phyloP scores from a whole-genome alignment of 1,140 invertebrate species.

The Subanguina moxae region DNA sequence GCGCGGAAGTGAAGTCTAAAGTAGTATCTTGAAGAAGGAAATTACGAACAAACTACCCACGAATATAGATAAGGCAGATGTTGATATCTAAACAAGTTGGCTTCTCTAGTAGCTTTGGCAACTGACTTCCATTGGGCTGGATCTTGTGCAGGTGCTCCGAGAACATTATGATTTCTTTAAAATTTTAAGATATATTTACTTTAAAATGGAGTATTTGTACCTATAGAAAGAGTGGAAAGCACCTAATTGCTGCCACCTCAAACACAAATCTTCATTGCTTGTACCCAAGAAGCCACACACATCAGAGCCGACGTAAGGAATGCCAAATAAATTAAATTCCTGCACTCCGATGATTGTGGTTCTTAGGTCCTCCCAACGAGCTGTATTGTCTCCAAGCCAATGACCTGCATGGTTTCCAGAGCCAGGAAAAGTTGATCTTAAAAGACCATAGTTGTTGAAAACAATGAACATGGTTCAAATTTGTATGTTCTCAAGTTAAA shows the following conservation, averaged over 20 bases:
- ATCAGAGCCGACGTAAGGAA: slow-evolving; percentile 59
- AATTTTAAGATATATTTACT: neutral
- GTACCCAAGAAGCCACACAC: slow-evolving; percentile 61
- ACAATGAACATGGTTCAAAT: too few species aligned
- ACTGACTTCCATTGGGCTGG: slow-evolving; percentile 54
- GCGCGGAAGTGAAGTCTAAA: slow-evolving; percentile 40
- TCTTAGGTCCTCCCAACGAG: slow-evolving; percentile 62
- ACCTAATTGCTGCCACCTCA: slow-evolving; percentile 54
- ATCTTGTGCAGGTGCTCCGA: slow-evolving; percentile 42
- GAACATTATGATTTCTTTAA: slow-evolving; percentile 52
- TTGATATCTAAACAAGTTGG: slow-evolving; percentile 55
- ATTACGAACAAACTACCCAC: slow-evolving; percentile 2
- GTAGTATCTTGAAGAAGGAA: neutral
- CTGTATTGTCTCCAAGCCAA: slow-evolving; percentile 77
- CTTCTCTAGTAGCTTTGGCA: slow-evolving; percentile 53
- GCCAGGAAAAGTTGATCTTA: slow-evolving; percentile 66
- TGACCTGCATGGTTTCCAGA: slow-evolving; percentile 77
- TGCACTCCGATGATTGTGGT: slow-evolving; percentile 60
- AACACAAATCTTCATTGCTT: slow-evolving; percentile 59
- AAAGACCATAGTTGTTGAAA: too few species aligned
- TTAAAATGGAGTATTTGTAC: neutral
- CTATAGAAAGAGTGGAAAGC: slow-evolving; percentile 45
- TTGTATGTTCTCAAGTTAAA: too few species aligned
- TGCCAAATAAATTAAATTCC: slow-evolving; percentile 77
- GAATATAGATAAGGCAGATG: slow-evolving; percentile 58